Conservation (phyloP, 2,888 invertebrate species). For the Augochlorella aurata region DNA sequence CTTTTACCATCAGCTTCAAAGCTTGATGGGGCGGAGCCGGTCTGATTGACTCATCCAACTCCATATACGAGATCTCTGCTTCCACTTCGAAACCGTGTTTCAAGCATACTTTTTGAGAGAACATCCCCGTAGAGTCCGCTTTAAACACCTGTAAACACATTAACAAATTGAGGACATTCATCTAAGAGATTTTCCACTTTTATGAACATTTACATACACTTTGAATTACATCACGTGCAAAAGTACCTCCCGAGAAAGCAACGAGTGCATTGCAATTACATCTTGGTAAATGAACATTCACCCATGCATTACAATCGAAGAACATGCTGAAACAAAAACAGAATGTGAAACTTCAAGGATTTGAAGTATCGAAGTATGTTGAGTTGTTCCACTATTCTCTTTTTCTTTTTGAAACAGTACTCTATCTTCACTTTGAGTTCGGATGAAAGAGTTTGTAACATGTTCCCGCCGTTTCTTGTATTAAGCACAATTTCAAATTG, state of each 20-base stretch:
- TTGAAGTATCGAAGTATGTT: not conserved
- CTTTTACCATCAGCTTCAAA: constrained; percentile 86
- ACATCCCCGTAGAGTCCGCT: constrained; percentile 91
- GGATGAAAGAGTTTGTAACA: too few relatives aligned
- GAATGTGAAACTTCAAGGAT: constrained; percentile 32
- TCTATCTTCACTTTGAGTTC: not conserved
- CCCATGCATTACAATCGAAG: constrained; percentile 75
- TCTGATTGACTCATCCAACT: constrained; percentile 87
- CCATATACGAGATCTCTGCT: constrained; percentile 87
- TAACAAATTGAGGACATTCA: not conserved
- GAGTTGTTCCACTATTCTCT: not conserved
- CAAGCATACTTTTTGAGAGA: constrained; percentile 89
- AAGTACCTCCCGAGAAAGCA: constrained; percentile 53
- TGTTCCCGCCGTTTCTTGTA: not conserved
- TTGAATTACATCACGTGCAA: constrained; percentile 48
- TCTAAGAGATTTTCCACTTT: not conserved
- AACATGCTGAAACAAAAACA: constrained; percentile 77
- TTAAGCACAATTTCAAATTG: not conserved
- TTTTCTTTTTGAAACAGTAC: not conserved
- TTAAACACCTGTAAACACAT: constrained; percentile 86
- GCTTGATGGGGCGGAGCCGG: constrained; percentile 88
- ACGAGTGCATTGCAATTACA: constrained; percentile 62
- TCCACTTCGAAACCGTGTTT: constrained; percentile 87
- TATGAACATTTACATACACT: constrained; percentile 42
- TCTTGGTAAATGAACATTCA: constrained; percentile 70